Conservation (phyloP, 2,797 vertebrate genomes). For the Thalassophryne amazonica region DNA sequence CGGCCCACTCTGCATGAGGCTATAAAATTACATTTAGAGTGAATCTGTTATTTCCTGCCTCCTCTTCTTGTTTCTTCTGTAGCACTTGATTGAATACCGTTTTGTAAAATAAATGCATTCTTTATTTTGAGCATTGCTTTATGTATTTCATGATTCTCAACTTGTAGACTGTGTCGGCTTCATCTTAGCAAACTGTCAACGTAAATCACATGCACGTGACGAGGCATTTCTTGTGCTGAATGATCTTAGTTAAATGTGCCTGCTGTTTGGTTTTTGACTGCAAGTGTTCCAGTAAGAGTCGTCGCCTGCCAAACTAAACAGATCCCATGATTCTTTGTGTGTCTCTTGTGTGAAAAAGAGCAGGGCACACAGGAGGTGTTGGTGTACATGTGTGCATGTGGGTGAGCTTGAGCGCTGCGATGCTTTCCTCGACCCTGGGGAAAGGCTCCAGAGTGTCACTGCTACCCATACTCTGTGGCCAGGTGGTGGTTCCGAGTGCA, state of each 20-base stretch:
- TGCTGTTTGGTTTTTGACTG: not conserved
- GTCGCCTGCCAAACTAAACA: constrained; percentile 9
- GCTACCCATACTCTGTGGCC: constrained; percentile 96
- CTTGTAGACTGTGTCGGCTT: not conserved
- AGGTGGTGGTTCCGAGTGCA: constrained; percentile 94
- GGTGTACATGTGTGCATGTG: constrained; percentile 54
- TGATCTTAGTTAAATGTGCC: not conserved
- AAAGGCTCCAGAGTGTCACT: constrained; percentile 87
- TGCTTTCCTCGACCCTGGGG: constrained; percentile 85
- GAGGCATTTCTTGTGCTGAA: not conserved
- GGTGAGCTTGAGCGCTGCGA: constrained; percentile 61
- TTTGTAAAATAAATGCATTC: not conserved
- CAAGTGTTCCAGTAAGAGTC: not conserved
- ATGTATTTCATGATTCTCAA: not conserved
- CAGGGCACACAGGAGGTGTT: constrained; percentile 59
- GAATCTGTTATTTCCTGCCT: too few species aligned
- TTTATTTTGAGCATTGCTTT: constrained; percentile 2
- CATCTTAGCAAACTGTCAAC: not conserved
- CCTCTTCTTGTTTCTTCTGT: too few species aligned
- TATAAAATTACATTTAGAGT: constrained; percentile 26
- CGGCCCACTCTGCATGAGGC: constrained; percentile 60
- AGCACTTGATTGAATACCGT: too few species aligned
- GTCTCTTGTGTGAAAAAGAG: constrained; percentile 60
- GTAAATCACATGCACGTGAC: not conserved
- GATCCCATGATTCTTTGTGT: constrained; percentile 25